Conservation (phyloP, 2,797 vertebrate genomes). For the Tachyglossus aculeatus region DNA sequence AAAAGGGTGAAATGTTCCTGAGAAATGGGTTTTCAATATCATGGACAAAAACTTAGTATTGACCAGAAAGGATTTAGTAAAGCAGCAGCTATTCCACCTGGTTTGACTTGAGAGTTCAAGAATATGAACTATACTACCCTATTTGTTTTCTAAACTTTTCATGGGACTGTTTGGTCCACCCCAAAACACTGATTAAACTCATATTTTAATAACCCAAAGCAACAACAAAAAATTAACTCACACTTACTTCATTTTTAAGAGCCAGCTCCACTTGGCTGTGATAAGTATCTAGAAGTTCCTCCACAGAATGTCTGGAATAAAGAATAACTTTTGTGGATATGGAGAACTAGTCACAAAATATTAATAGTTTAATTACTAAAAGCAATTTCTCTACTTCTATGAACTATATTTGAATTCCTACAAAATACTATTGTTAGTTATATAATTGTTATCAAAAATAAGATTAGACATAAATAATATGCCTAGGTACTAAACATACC, state of each 20-base stretch:
- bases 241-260: slow-evolving; percentile 87
- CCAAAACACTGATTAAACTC: too few relatives aligned
- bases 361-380: slow-evolving; percentile 15
- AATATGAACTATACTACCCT: not conserved
- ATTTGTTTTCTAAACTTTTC: not conserved
- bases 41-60: too few relatives aligned
- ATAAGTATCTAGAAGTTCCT: slow-evolving; percentile 87
- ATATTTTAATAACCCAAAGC: slow-evolving; percentile 21
- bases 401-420: slow-evolving; percentile 28
- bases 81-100: too few relatives aligned
- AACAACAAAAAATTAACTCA: slow-evolving; percentile 30
- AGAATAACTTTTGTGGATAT: slow-evolving; percentile 26
- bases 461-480: not conserved
- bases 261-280: slow-evolving; percentile 86
- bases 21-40: too few relatives aligned
- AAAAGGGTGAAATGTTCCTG: too few relatives aligned
- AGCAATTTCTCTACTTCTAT: slow-evolving; percentile 18
- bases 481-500: slow-evolving; percentile 73
- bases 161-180: slow-evolving; percentile 4
- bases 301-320: slow-evolving; percentile 84
- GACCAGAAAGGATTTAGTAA: too few relatives aligned
- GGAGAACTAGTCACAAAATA: not conserved
- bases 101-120: not conserved
- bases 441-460: too few relatives aligned
- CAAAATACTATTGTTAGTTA: too few relatives aligned